Base-by-base conservation (phyloP, 2,888 invertebrate species). In the Ariolimax columbianus region DNA sequence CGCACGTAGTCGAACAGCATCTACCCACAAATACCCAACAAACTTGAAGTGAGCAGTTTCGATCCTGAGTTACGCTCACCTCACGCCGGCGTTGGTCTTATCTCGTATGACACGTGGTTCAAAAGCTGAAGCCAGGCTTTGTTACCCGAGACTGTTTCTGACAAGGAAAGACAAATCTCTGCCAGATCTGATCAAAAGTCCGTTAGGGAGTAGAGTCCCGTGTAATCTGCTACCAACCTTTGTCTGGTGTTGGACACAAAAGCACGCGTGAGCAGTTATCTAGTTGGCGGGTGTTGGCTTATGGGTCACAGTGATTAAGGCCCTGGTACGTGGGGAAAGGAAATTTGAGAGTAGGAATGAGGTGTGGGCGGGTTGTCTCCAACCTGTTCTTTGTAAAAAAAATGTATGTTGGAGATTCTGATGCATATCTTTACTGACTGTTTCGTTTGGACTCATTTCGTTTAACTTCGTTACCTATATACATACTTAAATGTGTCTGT, bases 181-280 rank as follows among this genome's bases (percentile, higher is more conserved):
- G 38, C 70, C 70, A 70, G 70, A 70, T 70, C 70, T 70, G 70
- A 70, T 70, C 70, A 19, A 36, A 70, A 38, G 38, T 38, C 36
- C 38, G 38, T 36, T 70, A 70, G 19, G 70, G 23, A 70, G 38
- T 70, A 19, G 70, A 38, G 38, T 23, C 40, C 6, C 70, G 40
- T 30, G 38, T 70, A 70, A 70, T 70, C 40, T 70, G 36, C 70
- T 4, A 38, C 70, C 40, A 70, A 70, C 70, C 70, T 70, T 70
- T 70, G 70, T 70, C 70, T 40, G 38, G 23, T 23, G 23, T 38
- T 70, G 70, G 70, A 30, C 70, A 40, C 38, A 38, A 26, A 38
- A 70, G 70, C 70, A 70, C 70, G 70, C 70, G 70, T 70, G 70
- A 70, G 70, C 38, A 70, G 70, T 38, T 70, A 70, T 70, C 38